Base-by-base conservation (phyloP, 2,797 vertebrate species). In the Helarctos malayanus region DNA sequence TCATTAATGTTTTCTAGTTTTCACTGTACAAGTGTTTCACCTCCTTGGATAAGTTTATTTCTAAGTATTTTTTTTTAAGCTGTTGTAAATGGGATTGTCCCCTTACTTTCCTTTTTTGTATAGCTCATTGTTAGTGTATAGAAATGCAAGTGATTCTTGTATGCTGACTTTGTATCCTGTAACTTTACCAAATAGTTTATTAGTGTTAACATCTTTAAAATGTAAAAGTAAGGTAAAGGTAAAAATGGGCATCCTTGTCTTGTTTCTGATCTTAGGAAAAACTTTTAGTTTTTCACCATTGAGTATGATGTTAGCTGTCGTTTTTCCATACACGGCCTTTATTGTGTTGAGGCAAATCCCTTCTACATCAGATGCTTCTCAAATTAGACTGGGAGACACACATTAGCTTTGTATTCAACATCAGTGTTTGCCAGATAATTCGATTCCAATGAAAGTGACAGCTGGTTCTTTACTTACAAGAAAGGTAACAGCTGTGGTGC, bases 401-500 rank as follows among this genome's bases (percentile, higher is more conserved):
- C 4, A 38, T 45, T 87, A 80, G 89, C 76, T 41, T 85, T 80
- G 47, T 83, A 38, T 76, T 81, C 57, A 63, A 29, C 52, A 89
- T 80, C 61, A 79, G 3, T 59, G 1, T 92, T 81, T 92, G 91
- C 85, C 75, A 94, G 69, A 91, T 35, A 96, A 89, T 92, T 95
- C 90, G n/a, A 95, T 95, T 93, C 61, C 15, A 41, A 35, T 85
- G 47, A 76, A 73, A 86, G 9, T 87, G n/a, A 85, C 68, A 97
- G 59, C 86, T 88, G 90, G n/a, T 56, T 56, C 59, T 92, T 87
- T 69, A 71, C 47, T 73, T 63, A 94, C 79, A 94, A 89, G 45
- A 87, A 96, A 94, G 59, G 7, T 84, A 75, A 35, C 52, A 97
- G 71, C 87, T 96, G 65, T 41, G n/a, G 91, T 89, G 27, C 38